These are phyloP conservation scores for Lasioglossum morio DNA, from an alignment of 2,888 invertebrate genomes.

Conservation along the genomic window DNA sequence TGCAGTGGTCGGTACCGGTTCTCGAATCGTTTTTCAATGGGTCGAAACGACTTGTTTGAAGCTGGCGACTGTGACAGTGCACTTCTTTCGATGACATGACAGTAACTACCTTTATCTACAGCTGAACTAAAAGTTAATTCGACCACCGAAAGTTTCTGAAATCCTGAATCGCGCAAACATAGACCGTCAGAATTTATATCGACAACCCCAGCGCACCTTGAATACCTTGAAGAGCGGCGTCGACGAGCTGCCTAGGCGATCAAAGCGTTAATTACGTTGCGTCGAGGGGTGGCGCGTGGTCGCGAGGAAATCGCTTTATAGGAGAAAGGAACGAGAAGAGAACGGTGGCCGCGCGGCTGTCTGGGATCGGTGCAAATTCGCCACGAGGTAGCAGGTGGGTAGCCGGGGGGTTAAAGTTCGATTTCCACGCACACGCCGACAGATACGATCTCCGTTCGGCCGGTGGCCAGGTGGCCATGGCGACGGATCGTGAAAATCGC, in stretches of 20 bases:
- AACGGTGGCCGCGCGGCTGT: background rate
- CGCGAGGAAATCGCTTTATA: background rate
- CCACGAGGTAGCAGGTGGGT: constrained; percentile 47
- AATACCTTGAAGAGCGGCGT: background rate
- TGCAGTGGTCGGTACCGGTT: background rate
- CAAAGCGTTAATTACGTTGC: constrained; percentile 2
- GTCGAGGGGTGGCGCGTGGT: background rate
- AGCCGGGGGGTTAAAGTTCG: constrained; percentile 68
- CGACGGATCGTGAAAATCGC: constrained; percentile 84
- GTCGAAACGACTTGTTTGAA: background rate
- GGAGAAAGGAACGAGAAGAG: background rate
- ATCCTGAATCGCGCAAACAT: background rate
- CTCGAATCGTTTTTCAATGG: background rate
- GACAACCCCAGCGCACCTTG: background rate
- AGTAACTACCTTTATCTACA: background rate
- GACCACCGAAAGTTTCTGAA: background rate
- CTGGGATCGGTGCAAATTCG: background rate
- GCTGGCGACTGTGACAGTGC: background rate
- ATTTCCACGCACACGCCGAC: constrained; percentile 65
- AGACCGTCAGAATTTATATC: background rate
- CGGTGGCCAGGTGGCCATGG: constrained; percentile 84
- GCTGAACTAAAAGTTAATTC: background rate
- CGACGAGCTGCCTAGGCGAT: background rate
- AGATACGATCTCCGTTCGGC: constrained; percentile 81
- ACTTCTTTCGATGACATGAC: background rate